Base-by-base conservation (phyloP, 2,888 invertebrate species). In the Dendrolimus pini region DNA sequence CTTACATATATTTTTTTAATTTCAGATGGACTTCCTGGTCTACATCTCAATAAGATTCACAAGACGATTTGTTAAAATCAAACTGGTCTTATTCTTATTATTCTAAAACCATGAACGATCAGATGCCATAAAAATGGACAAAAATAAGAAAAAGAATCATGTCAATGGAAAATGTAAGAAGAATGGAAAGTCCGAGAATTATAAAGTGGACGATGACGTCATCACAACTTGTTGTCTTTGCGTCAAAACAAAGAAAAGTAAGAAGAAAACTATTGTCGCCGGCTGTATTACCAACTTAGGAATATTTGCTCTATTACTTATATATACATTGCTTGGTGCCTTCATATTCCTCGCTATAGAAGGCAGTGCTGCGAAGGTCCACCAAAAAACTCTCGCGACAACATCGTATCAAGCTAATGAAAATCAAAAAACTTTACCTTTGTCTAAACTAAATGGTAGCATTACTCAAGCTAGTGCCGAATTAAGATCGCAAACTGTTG, bases 271-370 rank as follows among this genome's bases (percentile, higher is more conserved):
- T 60, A 72, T 91, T 1, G 78, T 91, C 14, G 93, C 95, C 41
- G 95, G 95, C 10, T 92, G 96, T 67, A 89, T 95, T 62, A 96
- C 96, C 55, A 96, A 96, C 83, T 85, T 96, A 62, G 95, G 96
- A 56, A 96, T 97, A 68, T 96, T 96, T 78, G 92, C 94, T 57
- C 88, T 96, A 41, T 92, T 97, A 2, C 92, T 97, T 61, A 95
- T 94, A 14, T 97, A 97, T 78, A 96, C 96, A 1, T 74, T 91
- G 58, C 70, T 93, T 64, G 95, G 95, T 59, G 95, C 96, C 62
- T 95, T 96, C 77, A 95, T 96, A 80, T 97, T 97, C 79, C 90
- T 97, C 62, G 95, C 96, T 55, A 95, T 97, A 66, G 97, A 97
- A 89, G 94, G 95, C 7, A 93, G 93, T 55, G 88, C 90, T 7